Evolutionary conservation across 2,113 vertebrate species (phyloP).

Genomic region (Harpagus bidentatus): DNA sequence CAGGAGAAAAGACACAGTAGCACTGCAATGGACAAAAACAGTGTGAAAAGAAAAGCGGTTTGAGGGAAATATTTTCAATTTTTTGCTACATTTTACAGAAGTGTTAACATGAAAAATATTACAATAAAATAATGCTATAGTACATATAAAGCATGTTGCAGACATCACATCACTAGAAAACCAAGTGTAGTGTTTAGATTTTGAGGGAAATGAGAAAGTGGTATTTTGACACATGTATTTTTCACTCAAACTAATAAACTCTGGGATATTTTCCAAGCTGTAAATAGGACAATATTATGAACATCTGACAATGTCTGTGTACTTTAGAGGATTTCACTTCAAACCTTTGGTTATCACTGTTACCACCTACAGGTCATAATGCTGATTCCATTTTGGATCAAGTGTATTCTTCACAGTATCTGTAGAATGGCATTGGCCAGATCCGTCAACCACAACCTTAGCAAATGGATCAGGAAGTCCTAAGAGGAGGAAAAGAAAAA

Average conservation of each 20-base stretch:
- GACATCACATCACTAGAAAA: not conserved
- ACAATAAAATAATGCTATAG: not conserved
- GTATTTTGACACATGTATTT: not conserved
- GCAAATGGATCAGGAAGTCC: conserved; percentile 98
- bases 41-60: not conserved
- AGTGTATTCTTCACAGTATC: conserved; percentile 99
- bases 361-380: conserved; percentile 96
- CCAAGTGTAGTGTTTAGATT: not conserved
- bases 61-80: not conserved
- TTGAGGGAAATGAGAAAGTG: not conserved
- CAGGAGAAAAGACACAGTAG: not conserved
- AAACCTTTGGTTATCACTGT: conserved; percentile 60
- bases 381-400: conserved; percentile 99
- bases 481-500: conserved; percentile 58
- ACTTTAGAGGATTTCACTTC: conserved; percentile 52
- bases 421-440: conserved; percentile 98
- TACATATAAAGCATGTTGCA: not conserved
- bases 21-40: not conserved
- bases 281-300: not conserved
- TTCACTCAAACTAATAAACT: not conserved
- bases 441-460: conserved; percentile 98
- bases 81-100: not conserved
- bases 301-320: not conserved
- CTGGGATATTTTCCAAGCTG: not conserved
- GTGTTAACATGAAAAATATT: not conserved